Base-by-base conservation (phyloP, 2,888 invertebrate genomes). In the Scaptomyza parva region DNA sequence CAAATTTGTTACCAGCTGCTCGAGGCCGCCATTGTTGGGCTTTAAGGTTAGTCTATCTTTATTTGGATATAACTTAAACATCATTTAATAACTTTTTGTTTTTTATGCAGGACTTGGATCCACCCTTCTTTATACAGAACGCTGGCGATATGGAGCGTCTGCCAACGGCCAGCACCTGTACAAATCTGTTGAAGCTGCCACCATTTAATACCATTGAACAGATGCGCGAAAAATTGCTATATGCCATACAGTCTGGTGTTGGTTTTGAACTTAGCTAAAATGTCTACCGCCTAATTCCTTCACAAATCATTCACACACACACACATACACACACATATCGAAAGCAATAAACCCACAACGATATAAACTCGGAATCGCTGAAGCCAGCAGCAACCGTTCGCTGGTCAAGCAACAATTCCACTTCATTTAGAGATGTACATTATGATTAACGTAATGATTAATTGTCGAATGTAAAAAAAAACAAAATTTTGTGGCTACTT, bases 1-100 rank as follows among this genome's bases (percentile, higher is more conserved):
- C 8, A 98, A 98, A 92, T 99, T 99, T 92, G 99, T 99, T 40
- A 99, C 99, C 2, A 98, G 98, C 90, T 99, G 99, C 90, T 99
- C 99, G 0, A 92, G 99, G 63, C 98, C 99, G 3, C 99, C 99
- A 0, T 93, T 99, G 24, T 93, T 99, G 39, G 99, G 99, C 2
- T 99, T 99, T 90, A 98, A 97, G 94, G 98, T 97, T 90, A 86
- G 84, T 0, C 12, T n/a, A n/a, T n/a, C n/a, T n/a, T n/a, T n/a
- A n/a, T 6, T 28, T 6, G 6, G 9, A 20, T 47, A 14, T 45
- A 18, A 12, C 40, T 39, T 39, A 0, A 2, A 18, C 12, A 40
- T 2, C 7, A 22, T 41, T 12, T 8, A 41, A 33, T 45, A 8
- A 1, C 8, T 18, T 18, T 37, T 3, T 33, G 39, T 67, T 47